Base-by-base conservation (phyloP, 1,140 invertebrate genomes). In the Trissolcus basalis region DNA sequence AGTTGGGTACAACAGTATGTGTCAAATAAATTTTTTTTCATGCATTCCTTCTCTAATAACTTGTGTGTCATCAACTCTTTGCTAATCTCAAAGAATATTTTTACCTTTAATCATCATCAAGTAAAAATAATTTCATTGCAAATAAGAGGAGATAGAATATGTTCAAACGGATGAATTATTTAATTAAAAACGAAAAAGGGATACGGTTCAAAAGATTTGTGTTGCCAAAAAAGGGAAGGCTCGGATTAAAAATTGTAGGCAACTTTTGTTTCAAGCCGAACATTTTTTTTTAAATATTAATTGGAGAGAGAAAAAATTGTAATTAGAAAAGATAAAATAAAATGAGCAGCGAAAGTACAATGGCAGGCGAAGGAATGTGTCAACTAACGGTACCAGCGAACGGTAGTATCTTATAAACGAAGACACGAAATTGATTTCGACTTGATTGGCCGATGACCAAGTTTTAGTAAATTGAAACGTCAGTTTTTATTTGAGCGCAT, bases 11-110 rank as follows among this genome's bases (percentile, higher is more conserved):
- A 56, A 43, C 39, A 13, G 51, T 48, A 14, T 32, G 68, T 44
- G 58, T 71, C 45, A 49, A 61, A 67, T 67, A 55, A 44, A n/a
- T 4, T 39, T 11, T 49, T 72, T 64, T 65, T 49, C 49, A 65
- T 13, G 35, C 60, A 55, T 73, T 73, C 60, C 44, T 65, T 65
- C 54, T 39, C 54, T 36, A 49, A 60, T 55, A 49, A 60, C 15
- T 44, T n/a, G n/a, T 35, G 48, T 65, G 54, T 72, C 69, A 48
- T 64, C 54, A 56, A 50, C 27, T 61, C 6, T 14, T 32, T 15
- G 19, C 1, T 27, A 27, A 27, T 27, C 19, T 27, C 19, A 27
- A 27, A 27, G 19, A 27, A 27, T 27, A 27, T 6, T 27, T 27
- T 27, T 27, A 27, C 19, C 19, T 27, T 27, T 27, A 27, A 27